phyloP scores from a whole-genome alignment of 2,888 invertebrate species.

The Pterobdella sp. region DNA sequence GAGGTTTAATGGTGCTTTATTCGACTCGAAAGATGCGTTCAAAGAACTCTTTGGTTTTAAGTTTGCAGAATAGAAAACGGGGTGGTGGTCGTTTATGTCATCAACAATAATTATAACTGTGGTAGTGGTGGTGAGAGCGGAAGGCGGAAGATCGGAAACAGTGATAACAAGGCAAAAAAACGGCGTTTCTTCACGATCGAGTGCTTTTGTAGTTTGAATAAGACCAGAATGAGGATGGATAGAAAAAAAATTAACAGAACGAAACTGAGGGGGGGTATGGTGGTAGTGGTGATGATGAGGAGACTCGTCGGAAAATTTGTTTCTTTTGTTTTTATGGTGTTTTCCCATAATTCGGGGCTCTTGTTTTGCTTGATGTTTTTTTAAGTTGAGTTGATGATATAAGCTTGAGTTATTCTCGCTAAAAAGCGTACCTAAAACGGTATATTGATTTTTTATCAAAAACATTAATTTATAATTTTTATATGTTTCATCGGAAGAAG shows the following conservation, averaged over 20 bases:
- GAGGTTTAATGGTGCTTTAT: neutral
- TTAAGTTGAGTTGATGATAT: slow-evolving; percentile 1
- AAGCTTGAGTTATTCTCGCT: slow-evolving; percentile 5
- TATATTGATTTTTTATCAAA: neutral
- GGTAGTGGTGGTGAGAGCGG: slow-evolving; percentile 31
- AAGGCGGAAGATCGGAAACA: slow-evolving; percentile 26
- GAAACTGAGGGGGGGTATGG: neutral
- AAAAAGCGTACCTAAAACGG: neutral
- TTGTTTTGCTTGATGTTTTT: neutral
- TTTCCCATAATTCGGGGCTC: neutral
- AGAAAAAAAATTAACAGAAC: slow-evolving; percentile 15
- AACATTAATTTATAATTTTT: neutral
- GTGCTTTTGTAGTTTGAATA: slow-evolving; percentile 37
- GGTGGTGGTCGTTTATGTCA: slow-evolving; percentile 35
- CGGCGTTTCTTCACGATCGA: slow-evolving; percentile 31
- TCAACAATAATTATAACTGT: slow-evolving; percentile 31
- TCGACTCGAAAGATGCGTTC: neutral
- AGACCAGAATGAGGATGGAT: slow-evolving; percentile 40
- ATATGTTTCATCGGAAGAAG: neutral
- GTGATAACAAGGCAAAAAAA: slow-evolving; percentile 30
- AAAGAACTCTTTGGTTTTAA: neutral
- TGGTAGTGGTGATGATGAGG: neutral
- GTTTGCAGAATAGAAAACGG: slow-evolving; percentile 21
- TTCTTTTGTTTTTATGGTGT: too few species aligned
- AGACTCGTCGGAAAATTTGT: too few species aligned